Evolutionary conservation across 2,888 invertebrate genomes (phyloP), one percentile per base, ranked within the genome.

Genomic region (Brenthis daphne): DNA sequence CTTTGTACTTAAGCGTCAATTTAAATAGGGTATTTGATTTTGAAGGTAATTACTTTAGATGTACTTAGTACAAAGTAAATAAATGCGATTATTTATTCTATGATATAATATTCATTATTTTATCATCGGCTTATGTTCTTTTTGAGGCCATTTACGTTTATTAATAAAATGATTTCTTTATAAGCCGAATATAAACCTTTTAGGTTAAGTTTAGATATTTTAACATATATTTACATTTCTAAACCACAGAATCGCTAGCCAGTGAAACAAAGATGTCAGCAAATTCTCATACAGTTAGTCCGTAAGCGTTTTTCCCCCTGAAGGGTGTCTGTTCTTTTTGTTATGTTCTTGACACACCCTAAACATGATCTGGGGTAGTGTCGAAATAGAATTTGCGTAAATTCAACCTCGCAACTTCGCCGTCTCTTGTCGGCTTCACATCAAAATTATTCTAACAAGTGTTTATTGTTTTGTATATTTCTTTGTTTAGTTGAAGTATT

Each of bases 321-420:
- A 63, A 65, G 63, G 61, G 54, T 55, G 57, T 50, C 55, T 33
- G 37, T 66, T 66, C 66, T 68, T 67, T 69, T 69, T 67, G 67
- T 69, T 69, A 70, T 55, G 61, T 63, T 68, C 64, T 70, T 64
- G 68, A 68, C 68, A 65, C 57, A 65, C 64, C 65, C 68, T 57
- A 64, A 57, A 64, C 65, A 64, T 61, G 68, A 70, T 60, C 65
- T 70, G 65, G 70, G 47, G 66, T 68, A 64, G 68, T 70, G 65
- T 68, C 73, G 67, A 64, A 73, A 72, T 51, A 58, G 60, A 73
- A 73, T 69, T 71, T 71, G 68, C 66, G 68, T 68, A 71, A 73
- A 71, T 67, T 69, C 64, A 70, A 69, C 66, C 60, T 70, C 66
- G 57, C 56, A 67, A 65, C 63, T 69, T 60, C 60, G 33, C n/a